Percentiles rank a stretch among this genome's conserved stretches.
phyloP scores from a whole-genome alignment of 2,888 invertebrate species.

The Dryobota labecula region DNA sequence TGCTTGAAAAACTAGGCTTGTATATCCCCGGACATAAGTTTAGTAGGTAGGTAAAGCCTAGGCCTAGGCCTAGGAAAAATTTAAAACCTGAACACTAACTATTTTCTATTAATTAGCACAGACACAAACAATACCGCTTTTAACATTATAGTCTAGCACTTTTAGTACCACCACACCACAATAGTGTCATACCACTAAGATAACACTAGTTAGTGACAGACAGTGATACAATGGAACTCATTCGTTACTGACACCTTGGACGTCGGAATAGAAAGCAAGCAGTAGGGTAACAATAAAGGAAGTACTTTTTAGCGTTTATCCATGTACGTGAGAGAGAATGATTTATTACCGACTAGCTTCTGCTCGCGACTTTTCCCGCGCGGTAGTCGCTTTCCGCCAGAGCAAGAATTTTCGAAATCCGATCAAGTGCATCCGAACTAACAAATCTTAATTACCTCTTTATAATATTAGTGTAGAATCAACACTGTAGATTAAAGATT shows the following conservation, averaged over 20 bases:
- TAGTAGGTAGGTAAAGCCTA: too few species aligned
- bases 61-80: neutral
- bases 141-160: slow-evolving; percentile 22
- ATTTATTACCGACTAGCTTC: neutral
- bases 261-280: slow-evolving; percentile 58
- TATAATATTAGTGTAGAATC: too few species aligned
- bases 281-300: slow-evolving; percentile 58
- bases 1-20: neutral
- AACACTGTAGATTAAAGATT: too few species aligned
- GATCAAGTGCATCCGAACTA: too few species aligned
- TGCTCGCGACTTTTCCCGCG: too few species aligned
- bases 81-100: neutral
- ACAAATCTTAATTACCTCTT: too few species aligned
- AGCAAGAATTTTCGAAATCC: too few species aligned
- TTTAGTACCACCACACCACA: slow-evolving; percentile 27
- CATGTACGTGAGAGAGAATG: neutral
- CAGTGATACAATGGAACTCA: slow-evolving; percentile 41
- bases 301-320: neutral
- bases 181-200: slow-evolving; percentile 37
- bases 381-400: too few species aligned
- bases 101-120: neutral
- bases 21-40: too few species aligned
- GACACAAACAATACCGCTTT: neutral
- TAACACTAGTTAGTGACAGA: slow-evolving; percentile 39
- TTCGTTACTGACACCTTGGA: slow-evolving; percentile 60